A percentile compares a stretch with the other conserved stretches of the same genome.
Conservation (phyloP, 1,140 invertebrate species). For the Dinothrombium tinctorium region DNA sequence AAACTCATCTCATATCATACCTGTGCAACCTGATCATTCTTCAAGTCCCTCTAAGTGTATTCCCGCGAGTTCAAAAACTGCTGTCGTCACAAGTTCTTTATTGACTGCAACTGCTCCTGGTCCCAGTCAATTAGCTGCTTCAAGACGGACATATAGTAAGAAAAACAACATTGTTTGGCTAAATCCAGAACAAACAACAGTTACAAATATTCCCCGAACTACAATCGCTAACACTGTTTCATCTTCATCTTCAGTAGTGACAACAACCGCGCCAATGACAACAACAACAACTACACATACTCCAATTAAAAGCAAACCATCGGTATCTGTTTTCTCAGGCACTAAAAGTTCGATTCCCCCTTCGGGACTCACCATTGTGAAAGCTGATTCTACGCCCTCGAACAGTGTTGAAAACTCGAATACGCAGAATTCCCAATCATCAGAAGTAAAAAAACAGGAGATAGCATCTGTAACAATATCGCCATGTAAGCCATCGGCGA, state of each 20-base stretch:
- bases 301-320: background rate
- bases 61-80: background rate
- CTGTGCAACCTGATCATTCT: conserved; percentile 1
- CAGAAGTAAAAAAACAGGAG: background rate
- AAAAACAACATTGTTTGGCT: conserved; percentile 8
- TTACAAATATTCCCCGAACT: too few relatives aligned
- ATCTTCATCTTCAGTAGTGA: background rate
- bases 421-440: background rate
- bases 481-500: too few relatives aligned
- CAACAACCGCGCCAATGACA: background rate
- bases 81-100: background rate
- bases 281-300: background rate
- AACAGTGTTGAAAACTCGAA: background rate
- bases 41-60: background rate
- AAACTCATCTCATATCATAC: background rate
- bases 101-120: background rate
- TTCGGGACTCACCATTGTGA: background rate
- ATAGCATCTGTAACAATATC: background rate
- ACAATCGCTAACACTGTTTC: background rate
- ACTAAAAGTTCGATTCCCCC: background rate
- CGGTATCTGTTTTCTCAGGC: background rate
- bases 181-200: conserved; percentile 1
- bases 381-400: background rate
- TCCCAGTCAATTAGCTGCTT: conserved; percentile 6
- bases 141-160: conserved; percentile 6